phyloP scores from a whole-genome alignment of 2,888 invertebrate genomes.

The Punctoribates punctum region DNA sequence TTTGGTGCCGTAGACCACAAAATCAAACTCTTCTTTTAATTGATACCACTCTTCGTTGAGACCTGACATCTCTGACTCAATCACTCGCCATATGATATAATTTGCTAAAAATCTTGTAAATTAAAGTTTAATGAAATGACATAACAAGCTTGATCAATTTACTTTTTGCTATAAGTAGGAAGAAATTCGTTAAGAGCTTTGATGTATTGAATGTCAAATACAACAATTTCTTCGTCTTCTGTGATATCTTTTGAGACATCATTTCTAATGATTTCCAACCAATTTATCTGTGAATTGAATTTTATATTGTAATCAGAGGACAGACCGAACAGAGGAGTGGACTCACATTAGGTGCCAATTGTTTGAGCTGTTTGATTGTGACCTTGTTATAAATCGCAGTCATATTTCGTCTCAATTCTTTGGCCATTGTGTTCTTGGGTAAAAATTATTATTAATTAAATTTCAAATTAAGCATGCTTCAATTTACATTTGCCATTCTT shows the following conservation, averaged over 20 bases:
- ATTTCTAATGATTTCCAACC: conserved; percentile 71
- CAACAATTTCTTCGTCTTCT: conserved; percentile 71
- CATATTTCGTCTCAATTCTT: conserved; percentile 84
- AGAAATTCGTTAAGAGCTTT: conserved; percentile 28
- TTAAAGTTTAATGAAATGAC: too few species aligned
- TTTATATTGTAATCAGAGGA: neutral
- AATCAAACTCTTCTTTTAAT: conserved; percentile 73
- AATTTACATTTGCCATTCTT: conserved; percentile 78
- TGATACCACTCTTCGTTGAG: conserved; percentile 58
- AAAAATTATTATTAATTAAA: neutral
- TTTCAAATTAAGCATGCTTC: neutral
- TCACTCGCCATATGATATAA: conserved; percentile 87
- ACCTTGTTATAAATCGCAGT: conserved; percentile 84
- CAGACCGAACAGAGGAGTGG: neutral
- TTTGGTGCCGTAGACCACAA: conserved; percentile 67
- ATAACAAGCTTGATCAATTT: neutral
- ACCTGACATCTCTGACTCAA: conserved; percentile 46
- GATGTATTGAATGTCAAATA: conserved; percentile 60
- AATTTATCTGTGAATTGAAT: conserved; percentile 41
- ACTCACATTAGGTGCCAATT: conserved; percentile 60
- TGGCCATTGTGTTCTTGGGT: conserved; percentile 71
- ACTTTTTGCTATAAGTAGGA: conserved; percentile 7
- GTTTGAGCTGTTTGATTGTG: conserved; percentile 71
- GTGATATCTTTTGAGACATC: conserved; percentile 60
- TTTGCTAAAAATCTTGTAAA: conserved; percentile 65